Evolutionary conservation across 2,888 invertebrate genomes (phyloP).

Genomic region (Rhyacophila evoluta): DNA sequence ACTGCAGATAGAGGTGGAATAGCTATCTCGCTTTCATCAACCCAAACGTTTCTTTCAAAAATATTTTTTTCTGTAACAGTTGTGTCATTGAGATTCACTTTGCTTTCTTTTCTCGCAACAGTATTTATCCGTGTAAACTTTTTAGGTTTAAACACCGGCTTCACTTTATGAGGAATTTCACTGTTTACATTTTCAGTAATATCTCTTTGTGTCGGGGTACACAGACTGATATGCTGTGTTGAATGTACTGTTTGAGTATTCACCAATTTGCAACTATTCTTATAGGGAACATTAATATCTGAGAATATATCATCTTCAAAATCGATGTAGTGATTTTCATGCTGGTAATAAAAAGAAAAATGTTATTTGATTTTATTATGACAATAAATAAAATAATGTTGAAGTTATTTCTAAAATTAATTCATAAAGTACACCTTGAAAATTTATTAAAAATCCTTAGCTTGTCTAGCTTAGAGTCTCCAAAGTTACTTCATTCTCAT

Average conservation of each 20-base stretch:
- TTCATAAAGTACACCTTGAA: too few relatives aligned
- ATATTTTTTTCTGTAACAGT: background rate
- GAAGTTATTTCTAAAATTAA: too few relatives aligned
- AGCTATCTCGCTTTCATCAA: background rate
- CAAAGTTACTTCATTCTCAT: too few relatives aligned
- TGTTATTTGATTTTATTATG: too few relatives aligned
- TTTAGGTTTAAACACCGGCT: background rate
- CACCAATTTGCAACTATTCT: background rate
- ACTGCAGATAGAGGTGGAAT: background rate
- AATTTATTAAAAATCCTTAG: too few relatives aligned
- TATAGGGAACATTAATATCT: background rate
- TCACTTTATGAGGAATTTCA: background rate
- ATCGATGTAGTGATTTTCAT: background rate
- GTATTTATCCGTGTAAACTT: background rate
- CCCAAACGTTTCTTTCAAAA: background rate
- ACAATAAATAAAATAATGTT: too few relatives aligned
- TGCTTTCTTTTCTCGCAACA: background rate
- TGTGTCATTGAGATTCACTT: background rate
- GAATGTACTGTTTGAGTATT: background rate
- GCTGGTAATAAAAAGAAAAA: background rate
- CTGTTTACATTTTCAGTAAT: background rate
- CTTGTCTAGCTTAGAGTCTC: too few relatives aligned
- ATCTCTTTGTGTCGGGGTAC: background rate
- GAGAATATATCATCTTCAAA: background rate
- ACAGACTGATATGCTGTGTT: conserved; percentile 1